phyloP scores from a whole-genome alignment of 2,888 invertebrate species.

The Leptinotarsa tumamoca region DNA sequence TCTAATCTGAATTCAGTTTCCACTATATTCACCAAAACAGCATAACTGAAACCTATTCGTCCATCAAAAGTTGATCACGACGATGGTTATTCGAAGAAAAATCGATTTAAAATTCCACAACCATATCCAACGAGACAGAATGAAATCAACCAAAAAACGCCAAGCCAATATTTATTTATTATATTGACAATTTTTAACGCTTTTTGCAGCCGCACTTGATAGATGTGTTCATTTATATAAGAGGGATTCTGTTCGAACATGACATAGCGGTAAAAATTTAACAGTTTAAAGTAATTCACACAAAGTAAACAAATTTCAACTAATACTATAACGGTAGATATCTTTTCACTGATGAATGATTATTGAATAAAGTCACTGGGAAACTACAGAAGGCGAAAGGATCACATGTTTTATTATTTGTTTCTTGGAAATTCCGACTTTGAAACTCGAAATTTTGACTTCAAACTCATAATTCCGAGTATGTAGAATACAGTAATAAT shows the following conservation, averaged over 20 bases:
- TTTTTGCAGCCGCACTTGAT: background rate
- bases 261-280: constrained; percentile 6
- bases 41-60: background rate
- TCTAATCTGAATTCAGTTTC: too few relatives aligned
- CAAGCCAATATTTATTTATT: constrained; percentile 2
- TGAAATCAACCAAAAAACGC: background rate
- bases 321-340: background rate
- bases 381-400: background rate
- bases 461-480: too few relatives aligned
- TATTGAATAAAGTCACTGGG: background rate
- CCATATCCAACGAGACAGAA: background rate
- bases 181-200: background rate
- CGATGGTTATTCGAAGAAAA: background rate
- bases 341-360: background rate
- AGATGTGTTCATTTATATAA: background rate
- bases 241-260: background rate
- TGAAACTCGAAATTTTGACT: too few relatives aligned
- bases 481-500: too few relatives aligned
- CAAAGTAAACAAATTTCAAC: constrained; percentile 5
- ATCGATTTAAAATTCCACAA: background rate
- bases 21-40: too few relatives aligned
- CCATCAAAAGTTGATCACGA: background rate
- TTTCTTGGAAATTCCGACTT: too few relatives aligned
- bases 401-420: background rate
- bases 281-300: constrained; percentile 10